phyloP scores from a whole-genome alignment of 37 sponge, comb jelly and placozoan genomes.

The Cliona cf. orientalis region DNA sequence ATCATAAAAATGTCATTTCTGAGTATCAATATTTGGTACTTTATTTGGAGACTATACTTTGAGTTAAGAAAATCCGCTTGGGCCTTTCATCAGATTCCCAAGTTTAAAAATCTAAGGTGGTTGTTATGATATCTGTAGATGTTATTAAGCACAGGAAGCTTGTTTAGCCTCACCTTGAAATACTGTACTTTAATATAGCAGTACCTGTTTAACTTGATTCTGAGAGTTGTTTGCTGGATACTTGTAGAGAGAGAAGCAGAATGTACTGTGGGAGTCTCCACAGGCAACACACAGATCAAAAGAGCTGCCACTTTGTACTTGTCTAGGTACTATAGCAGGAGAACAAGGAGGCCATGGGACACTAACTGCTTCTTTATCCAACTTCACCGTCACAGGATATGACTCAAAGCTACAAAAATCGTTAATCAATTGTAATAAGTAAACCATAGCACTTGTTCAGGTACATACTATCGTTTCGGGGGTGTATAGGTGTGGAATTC shows the following conservation, averaged over 20 bases:
- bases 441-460: background rate
- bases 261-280: background rate
- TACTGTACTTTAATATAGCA: no score
- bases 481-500: slow-evolving; percentile 23
- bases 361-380: background rate
- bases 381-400: background rate
- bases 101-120: no score
- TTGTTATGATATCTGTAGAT: no score
- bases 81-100: no score
- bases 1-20: no score
- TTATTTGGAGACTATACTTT: no score
- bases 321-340: background rate
- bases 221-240: background rate
- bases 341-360: slow-evolving; percentile 5
- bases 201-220: no score
- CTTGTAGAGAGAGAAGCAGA: slow-evolving; percentile 11
- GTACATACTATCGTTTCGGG: slow-evolving; percentile 19
- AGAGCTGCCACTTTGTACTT: background rate
- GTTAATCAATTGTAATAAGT: background rate
- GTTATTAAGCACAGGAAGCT: no score
- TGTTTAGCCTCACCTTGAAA: no score
- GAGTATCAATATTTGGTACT: no score
- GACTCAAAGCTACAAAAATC: slow-evolving; percentile 17
- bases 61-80: no score
- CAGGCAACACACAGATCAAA: background rate